phyloP scores from a whole-genome alignment of 1,140 invertebrate genomes.

The Drosophila sproati region DNA sequence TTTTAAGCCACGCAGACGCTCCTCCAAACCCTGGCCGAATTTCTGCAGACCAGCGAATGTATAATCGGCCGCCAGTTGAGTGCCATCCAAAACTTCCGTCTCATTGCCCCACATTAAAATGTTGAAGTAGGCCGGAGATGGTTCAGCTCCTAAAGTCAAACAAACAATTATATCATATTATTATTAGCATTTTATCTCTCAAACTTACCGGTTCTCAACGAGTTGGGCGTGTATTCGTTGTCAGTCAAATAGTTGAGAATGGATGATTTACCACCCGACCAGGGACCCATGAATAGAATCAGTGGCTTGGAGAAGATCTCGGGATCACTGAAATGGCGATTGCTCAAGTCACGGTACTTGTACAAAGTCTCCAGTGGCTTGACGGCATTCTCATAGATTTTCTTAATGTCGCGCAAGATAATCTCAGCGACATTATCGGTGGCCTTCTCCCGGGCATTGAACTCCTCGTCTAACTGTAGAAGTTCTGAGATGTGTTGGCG shows the following conservation, averaged over 20 bases:
- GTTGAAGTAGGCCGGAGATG: conserved; percentile 96
- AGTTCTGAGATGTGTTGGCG: conserved; percentile 93
- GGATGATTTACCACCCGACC: conserved; percentile 97
- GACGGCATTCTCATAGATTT: conserved; percentile 94
- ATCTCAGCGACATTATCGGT: conserved; percentile 90
- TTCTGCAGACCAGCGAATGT: conserved; percentile 97
- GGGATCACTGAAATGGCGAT: conserved; percentile 95
- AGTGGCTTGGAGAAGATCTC: conserved; percentile 98
- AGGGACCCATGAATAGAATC: conserved; percentile 96
- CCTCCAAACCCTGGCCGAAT: conserved; percentile 96
- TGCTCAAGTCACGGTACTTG: conserved; percentile 96
- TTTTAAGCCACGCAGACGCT: conserved; percentile 93
- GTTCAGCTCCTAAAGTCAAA: conserved; percentile 91
- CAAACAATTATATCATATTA: not conserved
- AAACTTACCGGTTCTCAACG: conserved; percentile 92
- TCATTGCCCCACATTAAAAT: conserved; percentile 95
- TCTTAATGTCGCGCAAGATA: conserved; percentile 93
- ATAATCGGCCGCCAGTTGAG: conserved; percentile 96
- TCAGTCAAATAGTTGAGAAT: conserved; percentile 97
- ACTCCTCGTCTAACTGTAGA: conserved; percentile 91
- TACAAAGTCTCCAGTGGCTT: conserved; percentile 95
- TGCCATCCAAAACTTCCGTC: conserved; percentile 94
- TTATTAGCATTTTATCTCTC: not conserved
- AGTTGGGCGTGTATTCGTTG: conserved; percentile 92
- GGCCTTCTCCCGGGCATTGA: conserved; percentile 89